A percentile compares a stretch with the other conserved stretches of the same genome.
Conservation (phyloP, 1,140 invertebrate genomes). For the Drosophila pectinifera region DNA sequence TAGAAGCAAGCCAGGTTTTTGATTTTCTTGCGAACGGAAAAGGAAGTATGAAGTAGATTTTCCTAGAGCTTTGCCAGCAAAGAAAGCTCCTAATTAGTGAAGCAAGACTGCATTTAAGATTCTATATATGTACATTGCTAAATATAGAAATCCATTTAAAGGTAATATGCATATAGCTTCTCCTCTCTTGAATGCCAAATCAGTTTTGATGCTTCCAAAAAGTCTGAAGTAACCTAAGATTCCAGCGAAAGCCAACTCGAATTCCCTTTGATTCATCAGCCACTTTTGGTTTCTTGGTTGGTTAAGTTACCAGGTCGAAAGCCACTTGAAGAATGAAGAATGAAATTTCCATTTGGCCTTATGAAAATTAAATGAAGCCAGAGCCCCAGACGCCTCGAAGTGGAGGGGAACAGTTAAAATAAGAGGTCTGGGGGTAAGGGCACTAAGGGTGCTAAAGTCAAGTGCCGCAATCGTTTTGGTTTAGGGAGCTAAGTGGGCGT, state of each 20-base stretch:
- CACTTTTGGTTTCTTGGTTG: conserved; percentile 32
- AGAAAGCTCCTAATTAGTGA: no score
- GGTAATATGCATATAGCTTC: background rate
- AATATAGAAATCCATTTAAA: background rate
- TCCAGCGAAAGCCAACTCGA: conserved; percentile 15
- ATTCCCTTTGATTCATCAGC: conserved; percentile 39
- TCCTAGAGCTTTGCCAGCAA: no score
- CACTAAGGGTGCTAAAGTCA: conserved; percentile 64
- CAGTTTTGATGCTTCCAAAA: conserved; percentile 11
- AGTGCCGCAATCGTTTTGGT: conserved; percentile 71
- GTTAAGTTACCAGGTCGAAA: conserved; percentile 43
- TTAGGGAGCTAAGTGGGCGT: conserved; percentile 43
- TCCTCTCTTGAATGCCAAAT: conserved; percentile 8
- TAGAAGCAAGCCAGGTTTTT: no score
- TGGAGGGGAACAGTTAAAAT: background rate
- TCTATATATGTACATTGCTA: no score
- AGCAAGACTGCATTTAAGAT: no score
- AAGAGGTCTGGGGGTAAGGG: background rate
- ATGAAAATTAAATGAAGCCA: conserved; percentile 74
- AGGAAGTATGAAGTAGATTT: no score
- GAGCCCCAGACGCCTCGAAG: conserved; percentile 32
- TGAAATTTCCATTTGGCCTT: conserved; percentile 67
- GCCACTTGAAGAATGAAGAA: conserved; percentile 63
- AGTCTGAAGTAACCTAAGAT: conserved; percentile 11
- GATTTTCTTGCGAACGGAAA: no score